Conservation (phyloP, 2,113 vertebrate species). For the Fregetta grallaria region DNA sequence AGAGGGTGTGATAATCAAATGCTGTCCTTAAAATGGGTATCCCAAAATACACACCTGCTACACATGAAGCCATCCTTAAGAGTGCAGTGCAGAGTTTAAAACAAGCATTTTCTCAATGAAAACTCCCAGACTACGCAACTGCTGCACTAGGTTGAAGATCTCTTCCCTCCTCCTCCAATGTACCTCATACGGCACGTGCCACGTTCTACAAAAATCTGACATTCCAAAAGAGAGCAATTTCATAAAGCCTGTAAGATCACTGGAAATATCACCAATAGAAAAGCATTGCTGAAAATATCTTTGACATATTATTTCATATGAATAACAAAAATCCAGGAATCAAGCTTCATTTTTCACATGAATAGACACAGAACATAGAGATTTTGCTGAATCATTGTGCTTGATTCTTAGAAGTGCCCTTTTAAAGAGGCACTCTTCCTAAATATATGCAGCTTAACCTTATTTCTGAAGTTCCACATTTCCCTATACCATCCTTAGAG, state of each 20-base stretch:
- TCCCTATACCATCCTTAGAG: background rate
- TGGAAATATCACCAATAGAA: background rate
- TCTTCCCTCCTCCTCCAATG: background rate
- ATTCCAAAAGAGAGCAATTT: background rate
- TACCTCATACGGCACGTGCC: background rate
- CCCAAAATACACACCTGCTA: background rate
- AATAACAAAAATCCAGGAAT: background rate
- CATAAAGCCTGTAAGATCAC: background rate
- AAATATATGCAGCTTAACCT: background rate
- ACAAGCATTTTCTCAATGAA: background rate
- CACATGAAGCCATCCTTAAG: background rate
- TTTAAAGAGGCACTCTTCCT: background rate
- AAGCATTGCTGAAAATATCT: background rate
- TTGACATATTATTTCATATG: background rate
- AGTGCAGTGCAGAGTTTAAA: background rate
- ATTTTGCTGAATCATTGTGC: slow-evolving; percentile 9
- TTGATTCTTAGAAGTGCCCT: background rate
- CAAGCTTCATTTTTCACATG: background rate
- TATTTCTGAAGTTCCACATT: background rate
- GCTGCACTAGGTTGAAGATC: background rate
- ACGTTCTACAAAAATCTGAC: background rate
- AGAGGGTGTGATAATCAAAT: background rate
- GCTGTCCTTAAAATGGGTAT: background rate
- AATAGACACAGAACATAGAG: background rate
- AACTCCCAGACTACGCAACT: background rate